Evolutionary conservation across 2,888 invertebrate genomes (phyloP).

Genomic region (Phlogophora meticulosa): DNA sequence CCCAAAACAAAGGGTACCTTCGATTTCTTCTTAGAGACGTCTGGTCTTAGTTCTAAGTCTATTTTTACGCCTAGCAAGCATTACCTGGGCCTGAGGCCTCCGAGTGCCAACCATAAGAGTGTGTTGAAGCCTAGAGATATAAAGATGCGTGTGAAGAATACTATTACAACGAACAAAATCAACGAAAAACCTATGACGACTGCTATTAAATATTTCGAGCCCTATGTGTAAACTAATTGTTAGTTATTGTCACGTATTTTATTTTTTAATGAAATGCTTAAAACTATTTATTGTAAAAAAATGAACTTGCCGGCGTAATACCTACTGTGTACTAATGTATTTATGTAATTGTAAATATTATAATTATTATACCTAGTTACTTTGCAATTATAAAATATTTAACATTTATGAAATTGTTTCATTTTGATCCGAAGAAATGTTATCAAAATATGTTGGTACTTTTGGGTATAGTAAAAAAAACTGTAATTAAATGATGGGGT

Average conservation of each 20-base stretch:
- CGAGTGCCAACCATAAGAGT: slow-evolving; percentile 94
- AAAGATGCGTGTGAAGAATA: slow-evolving; percentile 93
- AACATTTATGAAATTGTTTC: slow-evolving; percentile 72
- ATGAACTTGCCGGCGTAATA: slow-evolving; percentile 90
- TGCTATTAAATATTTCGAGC: slow-evolving; percentile 91
- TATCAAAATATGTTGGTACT: background rate
- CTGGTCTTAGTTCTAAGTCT: slow-evolving; percentile 95
- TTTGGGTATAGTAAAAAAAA: too few species aligned
- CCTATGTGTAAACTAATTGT: slow-evolving; percentile 84
- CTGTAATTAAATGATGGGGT: background rate
- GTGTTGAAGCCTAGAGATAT: slow-evolving; percentile 95
- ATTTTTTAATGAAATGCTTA: slow-evolving; percentile 77
- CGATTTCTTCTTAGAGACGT: slow-evolving; percentile 95
- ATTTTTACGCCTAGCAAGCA: slow-evolving; percentile 91
- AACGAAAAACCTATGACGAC: slow-evolving; percentile 91
- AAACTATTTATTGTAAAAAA: slow-evolving; percentile 87
- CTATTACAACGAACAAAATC: slow-evolving; percentile 91
- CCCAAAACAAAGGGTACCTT: slow-evolving; percentile 90
- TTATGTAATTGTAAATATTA: slow-evolving; percentile 86
- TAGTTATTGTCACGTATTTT: slow-evolving; percentile 68
- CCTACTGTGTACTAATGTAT: slow-evolving; percentile 82
- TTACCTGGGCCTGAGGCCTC: slow-evolving; percentile 88
- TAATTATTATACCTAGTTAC: slow-evolving; percentile 81
- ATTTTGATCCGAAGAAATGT: slow-evolving; percentile 40
- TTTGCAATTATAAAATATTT: slow-evolving; percentile 83